Evolutionary conservation across 2,888 invertebrate species (phyloP).

Genomic region (Acronicta alni): DNA sequence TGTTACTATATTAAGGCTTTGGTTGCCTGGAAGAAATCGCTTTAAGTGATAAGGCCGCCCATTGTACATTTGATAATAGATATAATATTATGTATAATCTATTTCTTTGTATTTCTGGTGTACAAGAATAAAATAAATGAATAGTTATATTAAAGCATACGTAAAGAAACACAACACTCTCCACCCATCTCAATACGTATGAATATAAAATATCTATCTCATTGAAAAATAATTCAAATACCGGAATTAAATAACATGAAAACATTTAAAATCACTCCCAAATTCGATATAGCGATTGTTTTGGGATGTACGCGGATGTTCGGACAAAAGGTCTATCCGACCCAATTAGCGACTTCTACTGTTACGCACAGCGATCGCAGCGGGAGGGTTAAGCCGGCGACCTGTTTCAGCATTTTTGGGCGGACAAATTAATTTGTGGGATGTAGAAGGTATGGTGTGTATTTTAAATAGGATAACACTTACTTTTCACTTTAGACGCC

Average conservation of each 20-base stretch:
- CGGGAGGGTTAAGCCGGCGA: constrained; percentile 28
- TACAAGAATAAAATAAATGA: too few species aligned
- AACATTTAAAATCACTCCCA: constrained; percentile 54
- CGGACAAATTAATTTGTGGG: constrained; percentile 45
- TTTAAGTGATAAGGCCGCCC: too few species aligned
- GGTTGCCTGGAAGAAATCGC: too few species aligned
- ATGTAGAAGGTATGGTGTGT: neutral
- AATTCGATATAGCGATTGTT: constrained; percentile 52
- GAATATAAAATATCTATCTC: neutral
- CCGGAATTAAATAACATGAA: constrained; percentile 20
- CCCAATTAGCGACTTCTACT: constrained; percentile 48
- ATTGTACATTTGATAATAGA: too few species aligned
- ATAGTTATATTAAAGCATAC: too few species aligned
- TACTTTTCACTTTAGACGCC: too few species aligned
- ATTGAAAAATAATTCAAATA: constrained; percentile 11
- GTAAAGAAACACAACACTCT: too few species aligned
- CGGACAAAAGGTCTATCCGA: constrained; percentile 36
- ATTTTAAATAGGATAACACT: too few species aligned
- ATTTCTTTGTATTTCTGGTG: too few species aligned
- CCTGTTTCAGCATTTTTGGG: constrained; percentile 37
- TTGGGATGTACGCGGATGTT: constrained; percentile 17
- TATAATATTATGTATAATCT: too few species aligned
- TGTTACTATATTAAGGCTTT: too few species aligned
- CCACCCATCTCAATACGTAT: too few species aligned
- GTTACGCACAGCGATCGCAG: constrained; percentile 28